Conservation (phyloP, 2,888 invertebrate species). For the Dyspetes luteomarginatus region DNA sequence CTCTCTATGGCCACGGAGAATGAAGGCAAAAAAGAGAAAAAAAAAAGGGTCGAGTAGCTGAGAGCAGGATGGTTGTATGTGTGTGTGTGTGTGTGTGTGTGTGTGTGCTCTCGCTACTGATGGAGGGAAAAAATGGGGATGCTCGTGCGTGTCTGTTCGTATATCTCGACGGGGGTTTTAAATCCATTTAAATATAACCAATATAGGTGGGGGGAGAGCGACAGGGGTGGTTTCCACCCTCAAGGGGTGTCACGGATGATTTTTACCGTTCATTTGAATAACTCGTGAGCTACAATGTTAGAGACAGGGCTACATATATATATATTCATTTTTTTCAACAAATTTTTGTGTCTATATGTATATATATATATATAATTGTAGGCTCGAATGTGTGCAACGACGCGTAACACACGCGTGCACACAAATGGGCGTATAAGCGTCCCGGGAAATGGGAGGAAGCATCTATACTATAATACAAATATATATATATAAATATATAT, state of each 20-base stretch:
- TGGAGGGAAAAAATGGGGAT: slow-evolving; percentile 20
- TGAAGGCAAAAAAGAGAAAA: slow-evolving; percentile 42
- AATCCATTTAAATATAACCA: slow-evolving; percentile 81
- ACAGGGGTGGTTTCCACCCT: slow-evolving; percentile 66
- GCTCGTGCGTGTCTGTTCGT: slow-evolving; percentile 31
- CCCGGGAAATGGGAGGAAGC: slow-evolving; percentile 36
- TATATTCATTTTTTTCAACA: slow-evolving; percentile 16
- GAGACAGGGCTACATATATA: slow-evolving; percentile 6
- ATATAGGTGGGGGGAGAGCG: slow-evolving; percentile 70
- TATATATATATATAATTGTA: slow-evolving; percentile 8
- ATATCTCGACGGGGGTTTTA: slow-evolving; percentile 73
- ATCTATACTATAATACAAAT: not conserved
- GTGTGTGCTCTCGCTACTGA: slow-evolving; percentile 20
- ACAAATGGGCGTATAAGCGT: slow-evolving; percentile 57
- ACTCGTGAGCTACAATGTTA: slow-evolving; percentile 75
- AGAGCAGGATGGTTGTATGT: slow-evolving; percentile 41
- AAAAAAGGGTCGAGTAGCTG: slow-evolving; percentile 56
- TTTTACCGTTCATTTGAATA: slow-evolving; percentile 82
- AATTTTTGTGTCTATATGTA: not conserved
- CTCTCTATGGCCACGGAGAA: slow-evolving; percentile 46
- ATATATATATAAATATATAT: not conserved
- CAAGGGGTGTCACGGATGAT: slow-evolving; percentile 75
- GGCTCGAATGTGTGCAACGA: slow-evolving; percentile 40
- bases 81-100: not conserved
- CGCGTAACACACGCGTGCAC: slow-evolving; percentile 52